Evolutionary conservation across 1,140 invertebrate species (phyloP).

Genomic region (Zophobas morio): DNA sequence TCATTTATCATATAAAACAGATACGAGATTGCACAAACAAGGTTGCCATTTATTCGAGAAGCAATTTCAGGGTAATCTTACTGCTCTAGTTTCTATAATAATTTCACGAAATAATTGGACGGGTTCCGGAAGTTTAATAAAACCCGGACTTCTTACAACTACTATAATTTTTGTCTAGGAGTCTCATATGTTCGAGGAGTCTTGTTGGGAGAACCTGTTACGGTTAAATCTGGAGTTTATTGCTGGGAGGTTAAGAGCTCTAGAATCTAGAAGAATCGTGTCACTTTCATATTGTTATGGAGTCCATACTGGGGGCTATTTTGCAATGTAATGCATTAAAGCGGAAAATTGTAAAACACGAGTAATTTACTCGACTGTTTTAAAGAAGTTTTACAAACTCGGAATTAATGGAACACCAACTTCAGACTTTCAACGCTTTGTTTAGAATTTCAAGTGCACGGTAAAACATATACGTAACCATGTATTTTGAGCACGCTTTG

Average conservation of each 20-base stretch:
- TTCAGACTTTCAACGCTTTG: too few species aligned
- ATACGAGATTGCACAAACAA: constrained; percentile 46
- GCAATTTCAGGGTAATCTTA: constrained; percentile 29
- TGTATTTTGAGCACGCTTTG: too few species aligned
- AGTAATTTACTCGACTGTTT: too few species aligned
- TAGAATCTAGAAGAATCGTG: not conserved
- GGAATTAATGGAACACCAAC: too few species aligned
- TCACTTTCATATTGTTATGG: constrained; percentile 4
- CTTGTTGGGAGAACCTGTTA: constrained; percentile 15
- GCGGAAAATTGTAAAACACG: too few species aligned
- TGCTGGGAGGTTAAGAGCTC: not conserved
- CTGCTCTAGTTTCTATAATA: constrained; percentile 9
- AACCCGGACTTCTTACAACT: constrained; percentile 14
- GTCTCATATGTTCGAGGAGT: not conserved
- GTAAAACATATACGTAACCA: too few species aligned
- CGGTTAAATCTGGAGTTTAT: constrained; percentile 30
- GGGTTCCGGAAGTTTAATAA: constrained; percentile 4
- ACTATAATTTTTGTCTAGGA: constrained; percentile 28
- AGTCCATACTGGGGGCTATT: too few species aligned
- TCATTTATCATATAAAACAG: constrained; percentile 53
- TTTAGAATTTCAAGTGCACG: too few species aligned
- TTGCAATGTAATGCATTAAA: too few species aligned
- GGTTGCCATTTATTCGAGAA: constrained; percentile 16
- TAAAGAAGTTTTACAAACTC: too few species aligned
- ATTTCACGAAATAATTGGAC: constrained; percentile 28